Evolutionary conservation across 2,113 vertebrate genomes (phyloP).

Genomic region (Azemiops feae): DNA sequence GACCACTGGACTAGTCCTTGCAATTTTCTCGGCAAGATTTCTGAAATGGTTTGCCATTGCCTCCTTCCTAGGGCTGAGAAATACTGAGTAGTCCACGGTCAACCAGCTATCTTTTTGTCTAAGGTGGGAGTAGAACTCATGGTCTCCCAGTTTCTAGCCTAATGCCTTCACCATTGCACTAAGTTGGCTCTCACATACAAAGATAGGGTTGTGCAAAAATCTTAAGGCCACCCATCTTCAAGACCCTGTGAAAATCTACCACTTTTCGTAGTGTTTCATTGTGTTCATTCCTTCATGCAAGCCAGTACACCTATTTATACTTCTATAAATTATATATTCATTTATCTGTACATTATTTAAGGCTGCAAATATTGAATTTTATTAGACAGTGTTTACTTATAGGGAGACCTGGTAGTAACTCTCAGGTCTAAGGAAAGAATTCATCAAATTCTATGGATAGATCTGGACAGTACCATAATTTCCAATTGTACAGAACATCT

Average conservation of each 20-base stretch:
- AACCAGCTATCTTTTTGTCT: not conserved
- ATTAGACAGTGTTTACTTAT: not conserved
- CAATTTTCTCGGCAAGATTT: not conserved
- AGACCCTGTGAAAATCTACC: not conserved
- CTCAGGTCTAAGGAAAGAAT: constrained; percentile 48
- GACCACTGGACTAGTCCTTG: too few species aligned
- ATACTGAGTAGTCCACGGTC: not conserved
- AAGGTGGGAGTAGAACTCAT: not conserved
- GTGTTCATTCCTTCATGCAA: not conserved
- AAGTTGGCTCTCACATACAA: not conserved
- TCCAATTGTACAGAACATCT: not conserved
- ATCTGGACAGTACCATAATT: not conserved
- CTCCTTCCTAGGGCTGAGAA: not conserved
- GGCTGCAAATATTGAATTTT: constrained; percentile 35
- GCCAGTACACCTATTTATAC: not conserved
- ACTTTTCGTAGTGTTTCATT: not conserved
- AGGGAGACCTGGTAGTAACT: not conserved
- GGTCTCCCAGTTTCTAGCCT: not conserved
- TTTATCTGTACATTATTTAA: not conserved
- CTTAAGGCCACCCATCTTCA: not conserved
- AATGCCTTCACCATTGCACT: not conserved
- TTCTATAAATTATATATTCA: not conserved
- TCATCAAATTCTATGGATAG: constrained; percentile 44
- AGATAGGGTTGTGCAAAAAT: not conserved
- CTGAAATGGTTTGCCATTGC: not conserved